Base-by-base conservation (phyloP, 1,140 invertebrate genomes). In the Zaprionus davidi region DNA sequence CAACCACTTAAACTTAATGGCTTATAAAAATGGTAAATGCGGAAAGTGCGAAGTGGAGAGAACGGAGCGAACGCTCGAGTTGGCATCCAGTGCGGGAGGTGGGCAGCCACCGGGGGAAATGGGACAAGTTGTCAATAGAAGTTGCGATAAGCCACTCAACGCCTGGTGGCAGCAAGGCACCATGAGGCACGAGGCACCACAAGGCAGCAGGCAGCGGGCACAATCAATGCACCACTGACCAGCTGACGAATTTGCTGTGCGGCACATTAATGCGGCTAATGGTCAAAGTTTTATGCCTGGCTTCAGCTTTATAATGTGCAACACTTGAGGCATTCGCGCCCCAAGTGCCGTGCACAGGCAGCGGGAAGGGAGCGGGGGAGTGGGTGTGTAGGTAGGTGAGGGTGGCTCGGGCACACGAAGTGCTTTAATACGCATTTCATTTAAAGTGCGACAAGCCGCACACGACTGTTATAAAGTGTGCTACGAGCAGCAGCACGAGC, bases 241-340 rank as follows among this genome's bases (percentile, higher is more conserved):
- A 87, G 83, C 83, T 86, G 84, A 88, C 80, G 84, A 86, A 88
- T 88, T 87, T 78, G 79, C 72, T 68, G 84, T 64, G 83, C 77
- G 67, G 57, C 73, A 78, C 84, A 86, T 88, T 86, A 86, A 83
- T 75, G 84, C 81, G 85, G 81, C 84, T 88, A 87, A 87, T 87
- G 83, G 83, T 83, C 68, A 87, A 87, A 87, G 83, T 87, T 87
- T 87, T 87, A 88, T 88, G 80, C 81, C 74, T 58, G 72, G 81
- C 81, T 83, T 84, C 65, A 75, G 77, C 68, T 80, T 63, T 81
- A 79, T 83, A 83, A 83, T 83, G 84, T 87, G 83, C 84, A 83
- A 78, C 84, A 87, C 81, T 87, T 81, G 83, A 78, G 57, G 78
- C 78, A 71, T 58, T 70, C 72, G 60, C 58, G 51, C 66, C 22